A percentile compares a stretch with the other conserved stretches of the same genome.
These are phyloP conservation scores for Xylota sylvarum DNA, from an alignment of 2,888 invertebrate genomes.

Conservation along the genomic window DNA sequence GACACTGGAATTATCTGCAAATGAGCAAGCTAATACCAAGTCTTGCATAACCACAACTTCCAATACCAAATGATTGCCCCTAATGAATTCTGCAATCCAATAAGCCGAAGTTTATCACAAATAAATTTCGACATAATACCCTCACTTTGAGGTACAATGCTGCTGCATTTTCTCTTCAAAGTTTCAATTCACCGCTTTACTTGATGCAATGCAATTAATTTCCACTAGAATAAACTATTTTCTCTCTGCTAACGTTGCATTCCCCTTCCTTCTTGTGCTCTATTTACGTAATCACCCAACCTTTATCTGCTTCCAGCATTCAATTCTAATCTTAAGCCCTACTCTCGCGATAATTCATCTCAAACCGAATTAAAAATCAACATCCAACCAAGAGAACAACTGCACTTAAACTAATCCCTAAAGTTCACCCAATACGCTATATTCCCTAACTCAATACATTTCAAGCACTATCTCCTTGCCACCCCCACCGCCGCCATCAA, in stretches of 20 bases:
- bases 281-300: neutral
- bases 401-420: constrained; percentile 68
- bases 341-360: constrained; percentile 29
- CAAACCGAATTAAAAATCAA: constrained; percentile 59
- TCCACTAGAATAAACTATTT: neutral
- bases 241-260: neutral
- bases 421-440: constrained; percentile 51
- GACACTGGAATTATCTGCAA: no score
- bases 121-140: no score
- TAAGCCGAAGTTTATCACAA: no score
- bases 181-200: constrained; percentile 7
- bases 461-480: constrained; percentile 18
- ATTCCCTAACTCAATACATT: constrained; percentile 26
- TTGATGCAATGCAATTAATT: constrained; percentile 24
- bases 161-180: neutral
- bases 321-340: constrained; percentile 11
- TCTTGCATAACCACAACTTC: no score
- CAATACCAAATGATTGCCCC: no score
- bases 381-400: constrained; percentile 37
- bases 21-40: no score
- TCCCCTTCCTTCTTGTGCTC: neutral
- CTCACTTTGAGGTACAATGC: no score
- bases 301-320: neutral
- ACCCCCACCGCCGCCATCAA: neutral
- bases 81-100: no score